phyloP scores from a whole-genome alignment of 2,888 invertebrate genomes.

The Lasioglossum oenotherae region DNA sequence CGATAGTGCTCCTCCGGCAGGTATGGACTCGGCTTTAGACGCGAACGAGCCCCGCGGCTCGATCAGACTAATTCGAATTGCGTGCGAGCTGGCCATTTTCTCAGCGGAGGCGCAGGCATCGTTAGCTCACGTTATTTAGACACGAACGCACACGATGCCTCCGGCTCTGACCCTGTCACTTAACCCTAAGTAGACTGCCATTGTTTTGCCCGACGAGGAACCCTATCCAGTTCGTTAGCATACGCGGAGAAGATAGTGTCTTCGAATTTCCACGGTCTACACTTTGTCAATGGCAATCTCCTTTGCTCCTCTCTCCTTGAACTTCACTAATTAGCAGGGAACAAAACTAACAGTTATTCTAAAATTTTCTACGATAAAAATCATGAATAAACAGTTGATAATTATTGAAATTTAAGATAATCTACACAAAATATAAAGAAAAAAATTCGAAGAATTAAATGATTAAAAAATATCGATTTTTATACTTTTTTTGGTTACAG shows the following conservation, averaged over 20 bases:
- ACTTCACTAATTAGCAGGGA: neutral
- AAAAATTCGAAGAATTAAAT: no score
- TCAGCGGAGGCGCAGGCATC: conserved; percentile 50
- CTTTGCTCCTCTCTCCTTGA: neutral
- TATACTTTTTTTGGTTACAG: no score
- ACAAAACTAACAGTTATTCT: no score
- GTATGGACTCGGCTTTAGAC: conserved; percentile 30
- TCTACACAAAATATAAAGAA: no score
- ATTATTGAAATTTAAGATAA: no score
- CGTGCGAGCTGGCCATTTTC: conserved; percentile 56
- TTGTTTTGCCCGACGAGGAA: conserved; percentile 7
- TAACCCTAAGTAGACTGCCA: conserved; percentile 30
- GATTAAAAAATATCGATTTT: no score
- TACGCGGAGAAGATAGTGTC: neutral
- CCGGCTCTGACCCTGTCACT: conserved; percentile 15
- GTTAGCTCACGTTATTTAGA: conserved; percentile 35
- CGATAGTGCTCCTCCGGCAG: neutral
- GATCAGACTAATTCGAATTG: conserved; percentile 54
- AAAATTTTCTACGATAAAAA: no score
- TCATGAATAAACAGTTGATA: no score
- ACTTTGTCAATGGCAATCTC: neutral
- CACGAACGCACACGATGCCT: conserved; percentile 42
- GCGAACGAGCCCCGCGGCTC: conserved; percentile 23
- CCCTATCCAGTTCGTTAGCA: conserved; percentile 25
- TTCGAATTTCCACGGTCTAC: neutral